These are phyloP conservation scores for Chloroclystis v-ata DNA, from an alignment of 2,888 invertebrate genomes.

Conservation along the genomic window DNA sequence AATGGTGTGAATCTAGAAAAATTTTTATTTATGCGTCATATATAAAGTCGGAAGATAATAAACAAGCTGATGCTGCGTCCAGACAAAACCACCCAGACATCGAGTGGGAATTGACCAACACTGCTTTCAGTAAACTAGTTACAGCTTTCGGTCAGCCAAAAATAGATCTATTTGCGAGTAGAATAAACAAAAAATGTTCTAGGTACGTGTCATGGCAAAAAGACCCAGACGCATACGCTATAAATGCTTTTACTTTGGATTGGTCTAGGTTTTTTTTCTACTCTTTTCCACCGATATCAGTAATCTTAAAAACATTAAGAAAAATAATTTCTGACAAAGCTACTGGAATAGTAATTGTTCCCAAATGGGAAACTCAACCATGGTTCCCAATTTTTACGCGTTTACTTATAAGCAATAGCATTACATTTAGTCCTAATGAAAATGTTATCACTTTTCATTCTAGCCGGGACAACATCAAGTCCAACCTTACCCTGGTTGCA, in stretches of 20 bases:
- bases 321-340: slow-evolving; percentile 1
- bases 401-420: not conserved
- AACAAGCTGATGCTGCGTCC: too few species aligned
- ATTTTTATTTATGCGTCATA: too few species aligned
- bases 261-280: slow-evolving; percentile 4
- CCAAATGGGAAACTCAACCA: not conserved
- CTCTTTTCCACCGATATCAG: slow-evolving; percentile 2
- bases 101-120: not conserved
- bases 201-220: slow-evolving; percentile 5
- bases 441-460: not conserved
- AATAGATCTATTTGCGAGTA: slow-evolving; percentile 9
- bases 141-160: not conserved
- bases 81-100: too few species aligned
- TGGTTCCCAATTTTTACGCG: not conserved
- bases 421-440: not conserved
- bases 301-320: not conserved
- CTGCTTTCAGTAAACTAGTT: not conserved
- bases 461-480: not conserved
- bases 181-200: slow-evolving; percentile 6
- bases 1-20: too few species aligned
- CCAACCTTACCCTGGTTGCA: not conserved
- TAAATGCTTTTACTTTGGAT: slow-evolving; percentile 4
- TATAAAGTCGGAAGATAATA: too few species aligned
- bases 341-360: slow-evolving; percentile 6
- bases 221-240: slow-evolving; percentile 5